Percentiles rank a stretch among this genome's conserved stretches.
phyloP scores from a whole-genome alignment of 2,888 invertebrate genomes.

The Caenorhabditis drosophilae region DNA sequence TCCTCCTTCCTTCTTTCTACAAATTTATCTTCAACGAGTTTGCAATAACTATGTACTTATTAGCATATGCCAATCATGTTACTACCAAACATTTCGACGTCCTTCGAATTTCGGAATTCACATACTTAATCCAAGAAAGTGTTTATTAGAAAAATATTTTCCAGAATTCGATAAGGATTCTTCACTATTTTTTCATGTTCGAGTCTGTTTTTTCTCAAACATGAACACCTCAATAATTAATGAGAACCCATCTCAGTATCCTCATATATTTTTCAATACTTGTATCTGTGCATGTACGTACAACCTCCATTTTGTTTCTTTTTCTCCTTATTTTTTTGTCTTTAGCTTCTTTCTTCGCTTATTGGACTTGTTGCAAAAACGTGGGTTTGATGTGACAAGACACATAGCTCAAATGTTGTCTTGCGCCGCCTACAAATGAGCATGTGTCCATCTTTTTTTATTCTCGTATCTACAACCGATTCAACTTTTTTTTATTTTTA shows the following conservation, averaged over 20 bases:
- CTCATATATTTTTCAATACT: not conserved
- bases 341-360: not conserved
- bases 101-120: too few relatives aligned
- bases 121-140: too few relatives aligned
- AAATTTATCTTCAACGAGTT: too few relatives aligned
- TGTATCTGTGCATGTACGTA: not conserved
- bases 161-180: too few relatives aligned
- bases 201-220: not conserved
- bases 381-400: not conserved
- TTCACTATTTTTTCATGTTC: too few relatives aligned
- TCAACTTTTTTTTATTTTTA: constrained; percentile 6
- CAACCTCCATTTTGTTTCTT: not conserved
- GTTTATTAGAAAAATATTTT: too few relatives aligned
- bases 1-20: too few relatives aligned
- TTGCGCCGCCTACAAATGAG: constrained; percentile 40
- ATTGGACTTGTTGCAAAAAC: not conserved
- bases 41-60: constrained; percentile 21
- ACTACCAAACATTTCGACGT: too few relatives aligned
- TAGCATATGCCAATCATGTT: constrained; percentile 27
- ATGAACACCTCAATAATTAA: not conserved
- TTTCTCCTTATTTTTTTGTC: not conserved
- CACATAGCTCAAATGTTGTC: constrained; percentile 38
- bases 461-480: constrained; percentile 19
- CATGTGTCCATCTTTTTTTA: constrained; percentile 9
- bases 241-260: too few relatives aligned